Evolutionary conservation across 2,888 invertebrate species (phyloP), one percentile per base, ranked within the genome.

Genomic region (Arctia plantaginis): DNA sequence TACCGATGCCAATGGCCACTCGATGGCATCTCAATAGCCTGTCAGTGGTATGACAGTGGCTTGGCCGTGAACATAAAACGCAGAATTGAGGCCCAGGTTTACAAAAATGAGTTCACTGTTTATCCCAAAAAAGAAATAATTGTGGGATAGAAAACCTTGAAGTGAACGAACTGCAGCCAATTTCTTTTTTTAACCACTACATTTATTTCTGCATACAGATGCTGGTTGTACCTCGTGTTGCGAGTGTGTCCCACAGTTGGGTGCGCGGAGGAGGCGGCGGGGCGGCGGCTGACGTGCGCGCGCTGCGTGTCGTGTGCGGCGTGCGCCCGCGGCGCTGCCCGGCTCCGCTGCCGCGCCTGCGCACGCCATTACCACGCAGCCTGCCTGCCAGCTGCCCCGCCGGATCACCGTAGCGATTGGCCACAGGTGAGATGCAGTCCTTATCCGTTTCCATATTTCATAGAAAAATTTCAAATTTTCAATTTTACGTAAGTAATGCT

Each of bases 241-340:
- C 94, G 99, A 99, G 94, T 98, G 99, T n/a, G 78, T 99, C 98
- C 94, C 99, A 99, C 96, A 96, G 97, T 78, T 99, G n/a, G 98
- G 96, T 99, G 99, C 93, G 97, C 99, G 82, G 98, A 98, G 89
- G 97, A 97, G 85, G 96, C 90, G 68, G 88, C 88, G 59, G 90
- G 93, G 94, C 65, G 84, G 85, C 71, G 91, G 94, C 80, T 98
- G 99, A 96, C 98, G 81, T 99, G 99, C 93, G 97, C 98, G 23
- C 97, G 98, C 73, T 99, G 99, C 94, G 98, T 98, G 76, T 97
- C 97, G 82, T 99, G 99, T 93, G 97, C 89, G 96, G 98, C 96
- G 95, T 98, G 94, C 95, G 96, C 93, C 91, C 97, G 90, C 90
- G 96, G 87, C 93, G 97, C 94, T 80, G 96, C 93, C 76, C 94